Percentiles rank a stretch among this genome's conserved stretches.
phyloP scores from a whole-genome alignment of 2,888 invertebrate species.

The Cremastinae sp. region DNA sequence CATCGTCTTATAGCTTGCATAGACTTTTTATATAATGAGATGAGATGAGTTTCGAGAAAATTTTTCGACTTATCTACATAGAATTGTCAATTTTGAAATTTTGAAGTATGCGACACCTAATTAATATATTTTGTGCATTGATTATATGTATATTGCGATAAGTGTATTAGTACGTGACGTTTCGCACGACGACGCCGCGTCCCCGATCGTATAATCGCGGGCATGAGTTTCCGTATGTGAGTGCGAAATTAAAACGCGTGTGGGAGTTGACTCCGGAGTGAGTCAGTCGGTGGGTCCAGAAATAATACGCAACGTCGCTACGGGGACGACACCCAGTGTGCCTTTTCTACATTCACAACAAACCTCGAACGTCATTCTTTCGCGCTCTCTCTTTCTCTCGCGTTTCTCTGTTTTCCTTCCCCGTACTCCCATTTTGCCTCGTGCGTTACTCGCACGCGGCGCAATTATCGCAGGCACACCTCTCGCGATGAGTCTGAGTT shows the following conservation, averaged over 20 bases:
- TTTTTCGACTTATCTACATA: no score
- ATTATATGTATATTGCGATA: slow-evolving; percentile 4
- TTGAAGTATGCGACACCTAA: not conserved
- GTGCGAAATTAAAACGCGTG: slow-evolving; percentile 68
- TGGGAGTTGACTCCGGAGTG: slow-evolving; percentile 70
- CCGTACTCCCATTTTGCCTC: no score
- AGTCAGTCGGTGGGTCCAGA: slow-evolving; percentile 73
- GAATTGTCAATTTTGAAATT: no score
- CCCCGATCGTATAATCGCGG: slow-evolving; percentile 23
- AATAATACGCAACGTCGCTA: slow-evolving; percentile 65
- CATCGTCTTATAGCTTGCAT: no score
- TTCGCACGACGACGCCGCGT: slow-evolving; percentile 37
- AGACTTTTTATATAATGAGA: no score
- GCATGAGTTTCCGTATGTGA: slow-evolving; percentile 42
- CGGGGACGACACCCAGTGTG: slow-evolving; percentile 50
- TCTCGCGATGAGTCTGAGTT: not conserved
- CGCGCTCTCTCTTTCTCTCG: slow-evolving; percentile 36
- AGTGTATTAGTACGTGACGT: slow-evolving; percentile 56
- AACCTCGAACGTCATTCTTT: slow-evolving; percentile 69
- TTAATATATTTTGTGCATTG: no score
- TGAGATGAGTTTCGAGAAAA: no score
- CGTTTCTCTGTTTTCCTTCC: not conserved
- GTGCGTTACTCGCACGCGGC: slow-evolving; percentile 6
- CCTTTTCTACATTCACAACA: slow-evolving; percentile 70
- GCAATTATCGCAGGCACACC: slow-evolving; percentile 34